Evolutionary conservation across 2,113 vertebrate genomes (phyloP).

Genomic region (Podarcis muralis): DNA sequence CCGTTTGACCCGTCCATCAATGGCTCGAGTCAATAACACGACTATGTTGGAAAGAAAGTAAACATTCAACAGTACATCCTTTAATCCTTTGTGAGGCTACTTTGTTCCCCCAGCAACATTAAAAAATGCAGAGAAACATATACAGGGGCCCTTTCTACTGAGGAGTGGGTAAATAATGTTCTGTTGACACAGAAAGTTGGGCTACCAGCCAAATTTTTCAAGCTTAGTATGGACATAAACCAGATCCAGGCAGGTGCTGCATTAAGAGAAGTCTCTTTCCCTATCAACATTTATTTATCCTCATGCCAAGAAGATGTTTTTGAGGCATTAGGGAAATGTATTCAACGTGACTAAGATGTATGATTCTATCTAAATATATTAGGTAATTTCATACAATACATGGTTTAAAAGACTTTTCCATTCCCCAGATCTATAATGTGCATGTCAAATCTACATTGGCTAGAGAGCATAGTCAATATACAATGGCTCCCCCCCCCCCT

Average conservation of each 20-base stretch:
- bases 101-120: constrained; percentile 10
- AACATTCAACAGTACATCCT: background rate
- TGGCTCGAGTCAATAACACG: background rate
- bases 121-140: background rate
- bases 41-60: constrained; percentile 5
- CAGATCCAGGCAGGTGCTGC: background rate
- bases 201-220: constrained; percentile 2
- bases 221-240: background rate
- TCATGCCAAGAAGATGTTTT: background rate
- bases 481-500: background rate
- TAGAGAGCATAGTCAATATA: background rate
- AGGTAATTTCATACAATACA: background rate
- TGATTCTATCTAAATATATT: background rate
- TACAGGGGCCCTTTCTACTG: background rate
- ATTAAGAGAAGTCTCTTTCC: background rate
- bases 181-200: constrained; percentile 14
- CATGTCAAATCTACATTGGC: background rate
- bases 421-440: background rate
- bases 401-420: background rate
- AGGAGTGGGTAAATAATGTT: background rate
- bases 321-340: background rate
- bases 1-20: background rate
- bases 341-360: background rate
- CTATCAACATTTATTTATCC: background rate
- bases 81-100: constrained; percentile 6